Conservation (phyloP, 2,113 vertebrate genomes). For the Pao palembangensis region DNA sequence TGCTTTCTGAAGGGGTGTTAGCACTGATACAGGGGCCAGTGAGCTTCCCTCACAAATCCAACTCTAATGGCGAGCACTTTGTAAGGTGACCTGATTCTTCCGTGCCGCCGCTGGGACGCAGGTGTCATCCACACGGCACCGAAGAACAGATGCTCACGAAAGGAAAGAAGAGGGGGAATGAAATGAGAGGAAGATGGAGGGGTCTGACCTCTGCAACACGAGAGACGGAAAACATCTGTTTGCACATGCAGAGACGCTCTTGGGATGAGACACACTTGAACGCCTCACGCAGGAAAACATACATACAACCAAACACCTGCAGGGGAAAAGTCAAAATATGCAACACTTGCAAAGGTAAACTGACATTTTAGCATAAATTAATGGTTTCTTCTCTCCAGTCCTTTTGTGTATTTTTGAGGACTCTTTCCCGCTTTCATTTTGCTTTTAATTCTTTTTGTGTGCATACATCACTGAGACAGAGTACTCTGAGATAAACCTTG, state of each 20-base stretch:
- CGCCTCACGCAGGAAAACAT: conserved; percentile 12
- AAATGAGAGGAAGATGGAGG: conserved; percentile 26
- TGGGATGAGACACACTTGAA: conserved; percentile 29
- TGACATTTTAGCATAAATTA: conserved; percentile 19
- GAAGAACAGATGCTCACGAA: conserved; percentile 60
- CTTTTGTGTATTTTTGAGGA: conserved; percentile 20
- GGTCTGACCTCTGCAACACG: conserved; percentile 42
- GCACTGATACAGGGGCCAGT: conserved; percentile 9
- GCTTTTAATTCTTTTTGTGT: conserved; percentile 40
- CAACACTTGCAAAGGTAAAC: conserved; percentile 31
- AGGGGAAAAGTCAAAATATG: conserved; percentile 16
- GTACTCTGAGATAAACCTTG: conserved; percentile 44
- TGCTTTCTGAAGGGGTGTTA: conserved; percentile 5
- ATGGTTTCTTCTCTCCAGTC: conserved; percentile 14
- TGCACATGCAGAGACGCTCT: conserved; percentile 48
- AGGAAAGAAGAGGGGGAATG: conserved; percentile 37
- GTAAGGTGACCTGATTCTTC: conserved; percentile 62
- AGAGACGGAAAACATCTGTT: conserved; percentile 65
- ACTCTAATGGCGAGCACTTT: conserved; percentile 45
- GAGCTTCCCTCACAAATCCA: conserved; percentile 17
- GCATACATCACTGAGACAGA: conserved; percentile 33
- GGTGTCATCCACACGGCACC: conserved; percentile 54
- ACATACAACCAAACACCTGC: conserved; percentile 24
- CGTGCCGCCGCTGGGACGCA: conserved; percentile 41
- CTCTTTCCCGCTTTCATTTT: conserved; percentile 37